Conservation (phyloP, 1,140 invertebrate genomes). For the Caerostris extrusa region DNA sequence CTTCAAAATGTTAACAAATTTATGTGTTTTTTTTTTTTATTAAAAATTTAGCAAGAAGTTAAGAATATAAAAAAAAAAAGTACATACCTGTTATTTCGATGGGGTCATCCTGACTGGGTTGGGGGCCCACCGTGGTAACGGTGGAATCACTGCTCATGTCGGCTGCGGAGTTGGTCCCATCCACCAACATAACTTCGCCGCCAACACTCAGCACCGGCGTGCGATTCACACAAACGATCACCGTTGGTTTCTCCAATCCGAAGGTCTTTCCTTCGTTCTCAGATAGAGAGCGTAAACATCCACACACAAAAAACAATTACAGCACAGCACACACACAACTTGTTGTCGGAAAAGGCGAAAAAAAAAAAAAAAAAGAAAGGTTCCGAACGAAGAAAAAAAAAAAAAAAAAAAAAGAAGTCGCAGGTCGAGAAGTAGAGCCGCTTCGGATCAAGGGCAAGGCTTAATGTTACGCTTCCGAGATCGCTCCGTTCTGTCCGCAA, state of each 20-base stretch:
- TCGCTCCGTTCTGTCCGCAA: not conserved
- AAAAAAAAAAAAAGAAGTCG: too few relatives aligned
- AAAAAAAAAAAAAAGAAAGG: too few relatives aligned
- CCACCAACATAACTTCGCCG: constrained; percentile 52
- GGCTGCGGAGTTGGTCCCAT: constrained; percentile 27
- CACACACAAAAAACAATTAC: constrained; percentile 15
- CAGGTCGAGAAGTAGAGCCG: constrained; percentile 7
- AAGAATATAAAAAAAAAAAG: not conserved
- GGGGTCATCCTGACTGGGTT: constrained; percentile 57
- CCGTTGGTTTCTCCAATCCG: constrained; percentile 34
- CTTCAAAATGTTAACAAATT: too few relatives aligned
- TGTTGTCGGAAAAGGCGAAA: too few relatives aligned
- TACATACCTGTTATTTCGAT: constrained; percentile 52
- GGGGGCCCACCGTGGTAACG: constrained; percentile 31
- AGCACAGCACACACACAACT: not conserved
- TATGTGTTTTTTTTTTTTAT: too few relatives aligned
- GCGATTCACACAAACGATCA: constrained; percentile 37
- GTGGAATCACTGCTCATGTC: constrained; percentile 51
- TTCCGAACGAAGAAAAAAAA: not conserved
- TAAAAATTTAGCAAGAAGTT: too few relatives aligned
- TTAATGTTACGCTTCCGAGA: constrained; percentile 25
- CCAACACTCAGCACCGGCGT: constrained; percentile 20
- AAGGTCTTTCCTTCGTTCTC: not conserved
- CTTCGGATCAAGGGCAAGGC: constrained; percentile 58
- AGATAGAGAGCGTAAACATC: constrained; percentile 26